Evolutionary conservation across 2,113 vertebrate species (phyloP).

Genomic region (Colossoma macropomum): DNA sequence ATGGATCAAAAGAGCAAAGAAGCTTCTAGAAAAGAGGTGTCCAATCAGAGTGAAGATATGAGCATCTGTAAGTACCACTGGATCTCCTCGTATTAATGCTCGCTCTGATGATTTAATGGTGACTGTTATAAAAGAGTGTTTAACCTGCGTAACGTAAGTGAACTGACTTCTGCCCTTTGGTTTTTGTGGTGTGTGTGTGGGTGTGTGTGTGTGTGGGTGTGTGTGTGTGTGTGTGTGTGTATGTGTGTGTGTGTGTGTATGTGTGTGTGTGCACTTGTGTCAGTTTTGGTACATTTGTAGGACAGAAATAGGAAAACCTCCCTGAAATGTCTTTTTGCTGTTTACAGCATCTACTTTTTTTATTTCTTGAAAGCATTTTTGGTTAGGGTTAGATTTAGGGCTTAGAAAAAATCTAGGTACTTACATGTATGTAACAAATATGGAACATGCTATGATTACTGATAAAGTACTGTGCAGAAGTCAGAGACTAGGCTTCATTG

Average conservation of each 20-base stretch:
- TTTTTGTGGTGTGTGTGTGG: neutral
- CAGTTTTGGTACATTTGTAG: neutral
- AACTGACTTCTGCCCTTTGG: neutral
- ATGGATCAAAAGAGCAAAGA: constrained; percentile 29
- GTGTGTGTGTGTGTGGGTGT: neutral
- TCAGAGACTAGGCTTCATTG: too few species aligned
- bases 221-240: constrained; percentile 34
- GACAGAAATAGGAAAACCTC: too few species aligned
- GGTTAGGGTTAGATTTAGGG: too few species aligned
- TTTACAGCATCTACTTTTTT: too few species aligned
- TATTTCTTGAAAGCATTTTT: too few species aligned
- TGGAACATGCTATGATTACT: too few species aligned
- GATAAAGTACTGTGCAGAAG: too few species aligned
- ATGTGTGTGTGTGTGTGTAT: neutral
- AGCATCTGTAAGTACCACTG: constrained; percentile 52
- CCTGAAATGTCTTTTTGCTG: too few species aligned
- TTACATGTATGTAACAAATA: too few species aligned
- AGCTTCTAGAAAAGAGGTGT: constrained; percentile 30
- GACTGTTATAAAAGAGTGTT: neutral
- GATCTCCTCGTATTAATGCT: constrained; percentile 2
- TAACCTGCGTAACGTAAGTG: neutral
- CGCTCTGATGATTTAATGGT: neutral
- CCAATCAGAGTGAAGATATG: constrained; percentile 47
- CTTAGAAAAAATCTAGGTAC: too few species aligned
- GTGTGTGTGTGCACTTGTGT: neutral